These are phyloP conservation scores for Solea solea DNA, from an alignment of 2,113 vertebrate genomes.

Conservation along the genomic window DNA sequence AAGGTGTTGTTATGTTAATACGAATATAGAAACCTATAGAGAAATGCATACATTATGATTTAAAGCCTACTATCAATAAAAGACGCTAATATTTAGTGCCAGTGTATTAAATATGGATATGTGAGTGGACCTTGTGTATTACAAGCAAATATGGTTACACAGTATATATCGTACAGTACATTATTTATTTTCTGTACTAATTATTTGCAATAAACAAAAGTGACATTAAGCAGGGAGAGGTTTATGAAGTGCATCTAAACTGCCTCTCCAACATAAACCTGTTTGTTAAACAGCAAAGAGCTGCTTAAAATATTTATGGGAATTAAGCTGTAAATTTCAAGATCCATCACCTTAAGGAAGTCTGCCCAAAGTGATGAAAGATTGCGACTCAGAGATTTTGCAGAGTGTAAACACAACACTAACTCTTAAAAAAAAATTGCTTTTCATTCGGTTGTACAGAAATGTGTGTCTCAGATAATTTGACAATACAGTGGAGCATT, in stretches of 20 bases:
- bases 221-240: conserved; percentile 1
- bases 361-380: conserved; percentile 46
- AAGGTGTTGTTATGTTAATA: too few relatives aligned
- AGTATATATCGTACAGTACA: background rate
- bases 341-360: conserved; percentile 24
- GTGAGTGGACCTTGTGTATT: background rate
- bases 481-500: background rate
- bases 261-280: conserved; percentile 17
- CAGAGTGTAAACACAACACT: background rate
- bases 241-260: conserved; percentile 35
- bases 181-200: background rate
- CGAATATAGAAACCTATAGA: background rate
- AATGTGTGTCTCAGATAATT: background rate
- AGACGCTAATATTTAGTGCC: background rate
- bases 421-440: conserved; percentile 9
- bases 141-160: background rate
- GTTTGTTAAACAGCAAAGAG: conserved; percentile 30
- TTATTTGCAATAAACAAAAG: background rate
- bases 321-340: conserved; percentile 41
- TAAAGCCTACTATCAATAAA: background rate
- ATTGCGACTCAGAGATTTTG: conserved; percentile 11
- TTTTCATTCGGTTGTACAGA: background rate
- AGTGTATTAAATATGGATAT: background rate
- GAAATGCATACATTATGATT: background rate
- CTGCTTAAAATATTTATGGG: conserved; percentile 51